Conservation (phyloP, 64 coral and sea anemone species). For the Montipora capricornis region DNA sequence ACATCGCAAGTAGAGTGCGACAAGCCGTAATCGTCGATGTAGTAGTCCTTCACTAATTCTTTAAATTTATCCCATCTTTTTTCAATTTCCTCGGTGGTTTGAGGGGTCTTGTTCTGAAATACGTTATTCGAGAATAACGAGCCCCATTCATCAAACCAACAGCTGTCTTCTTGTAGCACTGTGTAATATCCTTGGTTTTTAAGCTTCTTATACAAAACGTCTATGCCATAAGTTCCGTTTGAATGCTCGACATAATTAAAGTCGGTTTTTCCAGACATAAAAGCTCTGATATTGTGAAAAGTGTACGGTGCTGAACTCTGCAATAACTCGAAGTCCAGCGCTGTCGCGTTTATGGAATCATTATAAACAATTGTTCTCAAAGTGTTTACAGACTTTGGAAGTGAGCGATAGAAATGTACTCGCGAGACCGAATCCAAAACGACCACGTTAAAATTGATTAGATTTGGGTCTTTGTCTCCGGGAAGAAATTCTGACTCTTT, state of each 20-base stretch:
- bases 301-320: conserved; percentile 87
- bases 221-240: conserved; percentile 75
- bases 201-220: conserved; percentile 72
- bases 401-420: conserved; percentile 85
- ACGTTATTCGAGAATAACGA: conserved; percentile 86
- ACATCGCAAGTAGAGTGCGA: conserved; percentile 86
- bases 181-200: conserved; percentile 89
- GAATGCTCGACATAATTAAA: conserved; percentile 82
- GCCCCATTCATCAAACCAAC: conserved; percentile 95
- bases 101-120: conserved; percentile 69
- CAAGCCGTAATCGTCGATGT: conserved; percentile 87
- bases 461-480: conserved; percentile 10
- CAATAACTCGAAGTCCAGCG: conserved; percentile 84
- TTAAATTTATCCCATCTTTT: conserved; percentile 70
- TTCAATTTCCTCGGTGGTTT: conserved; percentile 34
- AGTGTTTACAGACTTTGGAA: conserved; percentile 77
- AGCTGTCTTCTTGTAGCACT: conserved; percentile 88
- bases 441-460: conserved; percentile 87
- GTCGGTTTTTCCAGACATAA: conserved; percentile 82
- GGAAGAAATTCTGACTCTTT: conserved; percentile 20
- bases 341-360: conserved; percentile 59
- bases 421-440: conserved; percentile 88
- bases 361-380: conserved; percentile 83
- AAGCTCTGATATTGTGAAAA: conserved; percentile 81
- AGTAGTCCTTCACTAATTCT: conserved; percentile 38